Percentiles rank a stretch among this genome's conserved stretches.
Conservation (phyloP, 1,140 invertebrate species). For the Elymnias hypermnestra region DNA sequence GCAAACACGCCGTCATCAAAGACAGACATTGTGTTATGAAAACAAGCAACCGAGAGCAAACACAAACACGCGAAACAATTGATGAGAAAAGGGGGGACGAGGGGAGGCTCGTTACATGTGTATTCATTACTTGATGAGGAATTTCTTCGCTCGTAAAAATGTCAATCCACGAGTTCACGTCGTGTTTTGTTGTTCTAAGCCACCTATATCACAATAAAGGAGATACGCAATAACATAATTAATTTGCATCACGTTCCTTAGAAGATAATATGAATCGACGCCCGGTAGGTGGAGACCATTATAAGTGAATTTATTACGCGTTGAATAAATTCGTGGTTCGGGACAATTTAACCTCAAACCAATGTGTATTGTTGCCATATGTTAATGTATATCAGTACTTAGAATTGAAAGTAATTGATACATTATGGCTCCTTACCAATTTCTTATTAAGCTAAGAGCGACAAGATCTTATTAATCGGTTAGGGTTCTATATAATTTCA, state of each 20-base stretch:
- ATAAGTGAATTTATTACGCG: background rate
- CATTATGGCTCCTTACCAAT: too few relatives aligned
- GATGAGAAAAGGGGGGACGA: conserved; percentile 50
- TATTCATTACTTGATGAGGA: conserved; percentile 47
- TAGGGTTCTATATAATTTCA: too few relatives aligned
- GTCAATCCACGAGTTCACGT: conserved; percentile 21
- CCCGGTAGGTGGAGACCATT: background rate
- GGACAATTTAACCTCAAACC: too few relatives aligned
- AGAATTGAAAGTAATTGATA: too few relatives aligned
- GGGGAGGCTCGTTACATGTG: conserved; percentile 19
- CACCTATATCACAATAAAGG: background rate
- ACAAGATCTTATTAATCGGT: too few relatives aligned
- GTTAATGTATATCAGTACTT: too few relatives aligned
- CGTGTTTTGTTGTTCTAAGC: background rate
- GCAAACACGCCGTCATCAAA: conserved; percentile 65
- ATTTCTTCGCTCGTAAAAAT: conserved; percentile 43
- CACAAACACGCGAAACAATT: conserved; percentile 69
- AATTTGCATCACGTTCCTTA: background rate
- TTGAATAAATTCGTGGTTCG: background rate
- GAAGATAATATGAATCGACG: too few relatives aligned
- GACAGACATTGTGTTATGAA: conserved; percentile 71
- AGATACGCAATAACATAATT: too few relatives aligned
- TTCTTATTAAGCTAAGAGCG: too few relatives aligned
- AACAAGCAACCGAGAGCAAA: conserved; percentile 67
- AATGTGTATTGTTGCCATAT: too few relatives aligned